Evolutionary conservation across 2,113 vertebrate genomes (phyloP).

Genomic region (Trichechus manatus): DNA sequence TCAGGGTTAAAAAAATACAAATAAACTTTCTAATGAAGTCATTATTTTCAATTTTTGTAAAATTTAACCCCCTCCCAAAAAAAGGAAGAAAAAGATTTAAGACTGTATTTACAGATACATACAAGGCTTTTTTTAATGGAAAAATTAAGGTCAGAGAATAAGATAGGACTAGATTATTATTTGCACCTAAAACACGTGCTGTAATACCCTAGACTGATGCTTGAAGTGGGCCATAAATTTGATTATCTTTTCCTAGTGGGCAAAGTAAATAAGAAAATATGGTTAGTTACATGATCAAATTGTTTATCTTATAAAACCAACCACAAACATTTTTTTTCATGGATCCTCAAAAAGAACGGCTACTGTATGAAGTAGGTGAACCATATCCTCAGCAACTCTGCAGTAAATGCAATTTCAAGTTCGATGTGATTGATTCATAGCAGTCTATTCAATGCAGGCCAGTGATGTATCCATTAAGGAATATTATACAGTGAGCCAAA

Average conservation of each 20-base stretch:
- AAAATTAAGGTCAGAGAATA: slow-evolving; percentile 53
- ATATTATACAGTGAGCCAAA: not conserved
- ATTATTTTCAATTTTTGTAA: not conserved
- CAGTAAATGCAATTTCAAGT: not conserved
- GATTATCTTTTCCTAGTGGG: too few species aligned
- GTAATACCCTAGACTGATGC: not conserved
- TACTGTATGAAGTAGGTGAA: not conserved
- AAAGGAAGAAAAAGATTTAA: not conserved
- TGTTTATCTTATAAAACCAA: not conserved
- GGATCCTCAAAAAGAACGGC: not conserved
- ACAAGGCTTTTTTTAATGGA: not conserved
- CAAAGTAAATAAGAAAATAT: slow-evolving; percentile 27
- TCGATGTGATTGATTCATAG: not conserved
- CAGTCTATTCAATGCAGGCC: not conserved
- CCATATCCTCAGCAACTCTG: not conserved
- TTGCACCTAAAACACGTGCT: not conserved
- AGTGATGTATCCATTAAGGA: not conserved
- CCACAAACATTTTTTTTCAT: not conserved
- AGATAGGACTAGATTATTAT: not conserved
- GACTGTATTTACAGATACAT: not conserved
- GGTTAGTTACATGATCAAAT: not conserved
- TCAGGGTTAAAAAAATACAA: slow-evolving; percentile 25
- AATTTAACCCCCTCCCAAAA: not conserved
- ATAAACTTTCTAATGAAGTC: not conserved
- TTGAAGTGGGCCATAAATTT: not conserved